Evolutionary conservation across 2,888 invertebrate species (phyloP).

Genomic region (Gymnoscelis rufifasciata): DNA sequence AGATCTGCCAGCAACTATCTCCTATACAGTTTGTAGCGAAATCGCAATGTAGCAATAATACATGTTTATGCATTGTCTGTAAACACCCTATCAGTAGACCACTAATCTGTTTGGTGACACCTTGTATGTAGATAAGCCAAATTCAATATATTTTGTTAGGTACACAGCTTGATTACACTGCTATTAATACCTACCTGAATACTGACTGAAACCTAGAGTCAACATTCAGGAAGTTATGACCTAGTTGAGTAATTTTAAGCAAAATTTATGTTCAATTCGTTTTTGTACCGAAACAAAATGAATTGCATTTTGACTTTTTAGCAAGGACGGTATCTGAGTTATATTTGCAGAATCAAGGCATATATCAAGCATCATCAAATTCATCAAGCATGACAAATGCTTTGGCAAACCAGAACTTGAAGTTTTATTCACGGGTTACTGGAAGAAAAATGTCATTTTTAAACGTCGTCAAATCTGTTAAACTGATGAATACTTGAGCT

Average conservation of each 20-base stretch:
- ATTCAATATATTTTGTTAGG: slow-evolving; percentile 12
- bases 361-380: not conserved
- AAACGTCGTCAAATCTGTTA: too few species aligned
- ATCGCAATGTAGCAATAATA: not conserved
- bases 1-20: not conserved
- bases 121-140: slow-evolving; percentile 8
- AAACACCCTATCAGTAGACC: not conserved
- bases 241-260: too few species aligned
- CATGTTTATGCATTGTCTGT: slow-evolving; percentile 1
- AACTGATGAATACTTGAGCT: too few species aligned
- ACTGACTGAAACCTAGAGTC: slow-evolving; percentile 13
- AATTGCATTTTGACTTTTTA: slow-evolving; percentile 10
- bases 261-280: slow-evolving; percentile 6
- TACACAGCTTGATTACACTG: slow-evolving; percentile 3
- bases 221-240: not conserved
- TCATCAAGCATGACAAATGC: too few species aligned
- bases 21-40: not conserved
- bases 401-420: too few species aligned
- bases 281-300: slow-evolving; percentile 9
- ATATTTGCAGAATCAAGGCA: slow-evolving; percentile 5
- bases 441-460: too few species aligned
- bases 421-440: too few species aligned
- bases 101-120: slow-evolving; percentile 5
- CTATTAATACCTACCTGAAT: slow-evolving; percentile 1
- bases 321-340: slow-evolving; percentile 2